Conservation (phyloP, 2,113 vertebrate species). For the Motacilla alba region DNA sequence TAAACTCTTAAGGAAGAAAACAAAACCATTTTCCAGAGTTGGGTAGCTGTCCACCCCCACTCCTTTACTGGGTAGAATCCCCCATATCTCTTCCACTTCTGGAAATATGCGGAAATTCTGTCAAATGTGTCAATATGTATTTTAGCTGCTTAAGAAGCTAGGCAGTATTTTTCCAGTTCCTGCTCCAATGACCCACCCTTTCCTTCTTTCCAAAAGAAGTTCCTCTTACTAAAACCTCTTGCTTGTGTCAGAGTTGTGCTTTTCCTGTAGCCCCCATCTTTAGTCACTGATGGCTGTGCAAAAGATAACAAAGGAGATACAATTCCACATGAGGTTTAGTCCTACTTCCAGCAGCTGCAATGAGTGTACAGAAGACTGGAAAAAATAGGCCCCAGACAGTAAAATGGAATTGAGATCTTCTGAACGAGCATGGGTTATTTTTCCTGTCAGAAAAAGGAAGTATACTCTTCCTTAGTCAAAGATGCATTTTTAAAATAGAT, state of each 20-base stretch:
- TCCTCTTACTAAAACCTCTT: background rate
- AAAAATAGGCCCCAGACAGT: background rate
- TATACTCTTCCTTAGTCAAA: constrained; percentile 46
- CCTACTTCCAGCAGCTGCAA: background rate
- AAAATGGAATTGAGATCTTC: background rate
- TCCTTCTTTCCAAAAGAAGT: background rate
- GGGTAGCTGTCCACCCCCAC: background rate
- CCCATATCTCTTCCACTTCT: background rate
- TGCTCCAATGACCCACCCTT: background rate
- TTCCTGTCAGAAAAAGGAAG: constrained; percentile 59
- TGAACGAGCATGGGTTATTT: constrained; percentile 10
- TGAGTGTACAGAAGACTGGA: background rate
- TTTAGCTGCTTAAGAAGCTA: background rate
- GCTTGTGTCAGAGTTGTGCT: background rate
- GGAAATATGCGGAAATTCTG: background rate
- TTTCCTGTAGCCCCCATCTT: background rate
- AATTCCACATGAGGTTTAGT: background rate
- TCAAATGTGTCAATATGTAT: background rate
- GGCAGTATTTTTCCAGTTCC: background rate
- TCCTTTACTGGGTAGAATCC: background rate
- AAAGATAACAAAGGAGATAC: background rate
- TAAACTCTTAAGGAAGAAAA: background rate
- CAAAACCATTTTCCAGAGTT: background rate
- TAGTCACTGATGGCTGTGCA: background rate
- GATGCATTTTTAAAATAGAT: constrained; percentile 58